Percentiles rank a stretch among this genome's conserved stretches.
These are phyloP conservation scores for Cantharis lateralis DNA, from an alignment of 2,888 invertebrate species.

Conservation along the genomic window DNA sequence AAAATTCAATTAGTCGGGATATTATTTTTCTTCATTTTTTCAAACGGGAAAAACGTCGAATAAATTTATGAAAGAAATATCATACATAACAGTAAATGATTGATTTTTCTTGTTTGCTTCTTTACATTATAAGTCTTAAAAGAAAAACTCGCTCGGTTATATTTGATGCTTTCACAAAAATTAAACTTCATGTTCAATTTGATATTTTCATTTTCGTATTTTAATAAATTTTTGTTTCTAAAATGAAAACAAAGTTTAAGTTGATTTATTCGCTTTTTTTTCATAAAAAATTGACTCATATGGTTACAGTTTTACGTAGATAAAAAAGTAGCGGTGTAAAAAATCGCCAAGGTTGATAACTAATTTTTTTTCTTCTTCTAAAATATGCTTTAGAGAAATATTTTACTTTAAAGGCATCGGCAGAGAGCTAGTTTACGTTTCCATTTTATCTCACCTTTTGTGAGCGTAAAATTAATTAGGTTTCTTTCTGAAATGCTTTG, in stretches of 20 bases:
- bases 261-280: background rate
- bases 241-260: background rate
- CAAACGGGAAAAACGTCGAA: background rate
- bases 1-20: background rate
- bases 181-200: background rate
- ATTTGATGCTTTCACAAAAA: background rate
- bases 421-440: background rate
- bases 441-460: background rate
- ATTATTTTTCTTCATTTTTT: background rate
- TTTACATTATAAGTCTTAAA: background rate
- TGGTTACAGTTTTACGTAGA: background rate
- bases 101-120: background rate
- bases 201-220: background rate
- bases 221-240: background rate
- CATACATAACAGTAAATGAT: conserved; percentile 1
- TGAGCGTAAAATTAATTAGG: background rate
- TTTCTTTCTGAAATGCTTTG: background rate
- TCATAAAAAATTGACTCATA: background rate
- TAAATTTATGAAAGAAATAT: background rate
- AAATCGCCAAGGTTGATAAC: background rate
- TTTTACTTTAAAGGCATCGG: background rate
- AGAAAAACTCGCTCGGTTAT: background rate
- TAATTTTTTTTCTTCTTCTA: background rate
- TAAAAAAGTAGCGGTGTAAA: background rate
- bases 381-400: background rate